Conservation (phyloP, 2,888 invertebrate species). For the Microchrysa polita region DNA sequence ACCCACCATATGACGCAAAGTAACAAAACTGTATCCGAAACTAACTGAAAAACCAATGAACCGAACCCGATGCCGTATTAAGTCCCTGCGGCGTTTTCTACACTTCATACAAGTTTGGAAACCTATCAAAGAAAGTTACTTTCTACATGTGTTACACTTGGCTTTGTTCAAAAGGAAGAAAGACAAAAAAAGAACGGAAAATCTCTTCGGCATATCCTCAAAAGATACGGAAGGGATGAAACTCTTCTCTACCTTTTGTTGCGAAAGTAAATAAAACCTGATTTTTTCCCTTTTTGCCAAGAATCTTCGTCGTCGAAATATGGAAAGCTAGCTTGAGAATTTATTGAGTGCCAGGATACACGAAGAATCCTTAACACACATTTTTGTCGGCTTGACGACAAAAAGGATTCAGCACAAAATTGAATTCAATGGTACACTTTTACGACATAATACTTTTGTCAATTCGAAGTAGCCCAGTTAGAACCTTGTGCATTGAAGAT, state of each 20-base stretch:
- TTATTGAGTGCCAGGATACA: background rate
- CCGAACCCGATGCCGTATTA: background rate
- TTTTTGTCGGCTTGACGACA: background rate
- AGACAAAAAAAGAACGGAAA: background rate
- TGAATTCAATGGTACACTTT: background rate
- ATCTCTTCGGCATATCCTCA: background rate
- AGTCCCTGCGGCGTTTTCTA: constrained; percentile 6
- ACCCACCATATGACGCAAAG: background rate
- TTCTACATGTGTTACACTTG: constrained; percentile 3
- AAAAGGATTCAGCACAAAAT: background rate
- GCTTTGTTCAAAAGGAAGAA: background rate
- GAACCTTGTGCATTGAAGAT: background rate
- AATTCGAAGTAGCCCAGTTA: background rate
- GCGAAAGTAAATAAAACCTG: constrained; percentile 8
- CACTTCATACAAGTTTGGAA: constrained; percentile 4
- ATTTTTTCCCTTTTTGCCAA: background rate
- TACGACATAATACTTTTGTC: background rate
- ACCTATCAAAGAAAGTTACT: constrained; percentile 4
- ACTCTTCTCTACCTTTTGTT: constrained; percentile 6
- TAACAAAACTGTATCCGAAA: constrained; percentile 1
- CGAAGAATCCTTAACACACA: background rate
- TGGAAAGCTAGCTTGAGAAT: background rate
- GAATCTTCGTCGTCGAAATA: background rate
- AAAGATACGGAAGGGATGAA: background rate
- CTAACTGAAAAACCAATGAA: background rate